Evolutionary conservation across 2,888 invertebrate genomes (phyloP).

Genomic region (Gastracanthus pulcherrimus): DNA sequence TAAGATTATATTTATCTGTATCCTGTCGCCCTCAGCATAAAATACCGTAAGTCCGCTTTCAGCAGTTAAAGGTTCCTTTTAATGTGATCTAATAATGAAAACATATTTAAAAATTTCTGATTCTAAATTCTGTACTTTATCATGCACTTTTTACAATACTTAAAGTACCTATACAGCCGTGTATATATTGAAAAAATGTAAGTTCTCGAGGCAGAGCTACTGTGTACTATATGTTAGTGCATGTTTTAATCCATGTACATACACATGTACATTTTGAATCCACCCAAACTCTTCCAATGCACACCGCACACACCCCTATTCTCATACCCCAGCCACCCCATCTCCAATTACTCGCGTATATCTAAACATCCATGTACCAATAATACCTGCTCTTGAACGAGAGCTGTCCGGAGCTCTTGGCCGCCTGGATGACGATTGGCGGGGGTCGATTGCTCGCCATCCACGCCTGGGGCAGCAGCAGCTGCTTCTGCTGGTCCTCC

Average conservation of each 20-base stretch:
- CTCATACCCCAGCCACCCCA: background rate
- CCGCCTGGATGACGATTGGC: conserved; percentile 62
- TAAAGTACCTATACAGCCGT: too few relatives aligned
- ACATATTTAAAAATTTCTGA: too few relatives aligned
- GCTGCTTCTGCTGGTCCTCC: conserved; percentile 68
- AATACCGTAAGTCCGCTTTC: too few relatives aligned
- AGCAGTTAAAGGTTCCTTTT: too few relatives aligned
- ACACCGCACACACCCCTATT: background rate
- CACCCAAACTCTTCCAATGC: background rate
- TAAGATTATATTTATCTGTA: too few relatives aligned
- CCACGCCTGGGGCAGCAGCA: conserved; percentile 64
- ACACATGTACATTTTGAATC: background rate
- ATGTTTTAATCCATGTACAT: background rate
- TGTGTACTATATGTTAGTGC: background rate
- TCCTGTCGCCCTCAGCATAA: too few relatives aligned
- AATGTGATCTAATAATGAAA: too few relatives aligned
- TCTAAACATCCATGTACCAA: background rate
- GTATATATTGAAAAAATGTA: too few relatives aligned
- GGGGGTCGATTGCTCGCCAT: conserved; percentile 64
- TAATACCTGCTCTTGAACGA: conserved; percentile 44
- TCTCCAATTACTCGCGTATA: too few relatives aligned
- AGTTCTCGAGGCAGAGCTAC: background rate
- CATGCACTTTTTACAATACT: too few relatives aligned
- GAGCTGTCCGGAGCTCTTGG: background rate
- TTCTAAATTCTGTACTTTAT: too few relatives aligned